These are phyloP conservation scores for Caracal caracal DNA, from an alignment of 2,113 vertebrate species.

Conservation along the genomic window DNA sequence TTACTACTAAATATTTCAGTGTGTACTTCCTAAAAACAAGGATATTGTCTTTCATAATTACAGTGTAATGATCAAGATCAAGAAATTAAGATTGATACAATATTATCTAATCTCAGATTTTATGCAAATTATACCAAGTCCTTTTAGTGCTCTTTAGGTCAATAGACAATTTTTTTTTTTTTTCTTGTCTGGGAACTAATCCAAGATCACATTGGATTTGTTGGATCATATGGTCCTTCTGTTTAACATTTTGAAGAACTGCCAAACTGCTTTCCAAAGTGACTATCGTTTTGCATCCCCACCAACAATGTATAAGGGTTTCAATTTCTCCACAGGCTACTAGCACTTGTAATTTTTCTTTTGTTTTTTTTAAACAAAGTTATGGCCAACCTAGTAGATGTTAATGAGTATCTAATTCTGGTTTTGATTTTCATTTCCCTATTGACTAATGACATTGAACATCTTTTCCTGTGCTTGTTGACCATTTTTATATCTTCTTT, in stretches of 20 bases:
- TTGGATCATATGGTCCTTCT: neutral
- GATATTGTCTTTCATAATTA: slow-evolving; percentile 1
- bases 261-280: neutral
- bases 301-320: neutral
- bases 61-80: neutral
- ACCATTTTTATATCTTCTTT: neutral
- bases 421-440: neutral
- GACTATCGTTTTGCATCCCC: neutral
- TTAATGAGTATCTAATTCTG: neutral
- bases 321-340: neutral
- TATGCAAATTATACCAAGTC: neutral
- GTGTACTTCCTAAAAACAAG: neutral
- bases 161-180: neutral
- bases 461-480: neutral
- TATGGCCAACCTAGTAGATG: neutral
- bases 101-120: slow-evolving; percentile 7
- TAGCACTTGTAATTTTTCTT: neutral
- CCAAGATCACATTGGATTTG: neutral
- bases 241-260: neutral
- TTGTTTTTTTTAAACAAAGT: neutral
- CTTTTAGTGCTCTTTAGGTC: neutral
- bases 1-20: neutral
- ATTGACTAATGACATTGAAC: neutral
- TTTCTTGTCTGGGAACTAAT: neutral
- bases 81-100: neutral